Evolutionary conservation across 1,140 invertebrate genomes (phyloP), one percentile per base, ranked within the genome.

Genomic region (Marisa cornuarietis): DNA sequence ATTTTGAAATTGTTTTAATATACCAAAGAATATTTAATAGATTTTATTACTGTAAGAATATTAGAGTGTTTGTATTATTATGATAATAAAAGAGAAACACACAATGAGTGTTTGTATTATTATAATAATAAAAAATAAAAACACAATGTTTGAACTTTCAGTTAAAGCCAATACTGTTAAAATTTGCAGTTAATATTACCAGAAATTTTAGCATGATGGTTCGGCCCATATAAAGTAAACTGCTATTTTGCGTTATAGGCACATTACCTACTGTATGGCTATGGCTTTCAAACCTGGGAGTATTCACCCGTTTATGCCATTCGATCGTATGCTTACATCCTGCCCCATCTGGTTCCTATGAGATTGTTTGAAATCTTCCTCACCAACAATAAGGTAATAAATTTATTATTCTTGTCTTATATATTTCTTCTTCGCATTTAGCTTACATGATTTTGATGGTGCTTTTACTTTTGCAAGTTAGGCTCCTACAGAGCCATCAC

Each of bases 241-340:
- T 78, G 42, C 31, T 62, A 79, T 83, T 66, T 86, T 87, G 84
- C 85, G 85, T 93, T 93, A 80, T 91, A 97, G 95, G 93, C 93
- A 84, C 95, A 96, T 89, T 95, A 93, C 86, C 87, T 96, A 71
- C 86, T 99, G 31, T 97, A 96, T 90, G 96, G 95, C 22, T 94
- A 93, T 89, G 97, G 98, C 14, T 94, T 99, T 83, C 98, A 99
- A 92, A 99, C 99, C 71, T 99, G 98, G 99, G 99, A 99, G 91
- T 99, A 99, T 90, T 98, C 97, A 87, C 97, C 98, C 24, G 91
- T 93, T 80, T 99, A 95, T 92, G 97, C 97, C 0, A 94, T 99
- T 68, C 93, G 99, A 73, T 99, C 97, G 0, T 99, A 99, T 91
- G 94, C 95, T 66, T 98, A 98, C 86, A 90, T 99, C 16, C 93